Percentiles rank a stretch among this genome's conserved stretches.
Conservation (phyloP, 2,113 vertebrate genomes). For the Eudorcas thomsonii region DNA sequence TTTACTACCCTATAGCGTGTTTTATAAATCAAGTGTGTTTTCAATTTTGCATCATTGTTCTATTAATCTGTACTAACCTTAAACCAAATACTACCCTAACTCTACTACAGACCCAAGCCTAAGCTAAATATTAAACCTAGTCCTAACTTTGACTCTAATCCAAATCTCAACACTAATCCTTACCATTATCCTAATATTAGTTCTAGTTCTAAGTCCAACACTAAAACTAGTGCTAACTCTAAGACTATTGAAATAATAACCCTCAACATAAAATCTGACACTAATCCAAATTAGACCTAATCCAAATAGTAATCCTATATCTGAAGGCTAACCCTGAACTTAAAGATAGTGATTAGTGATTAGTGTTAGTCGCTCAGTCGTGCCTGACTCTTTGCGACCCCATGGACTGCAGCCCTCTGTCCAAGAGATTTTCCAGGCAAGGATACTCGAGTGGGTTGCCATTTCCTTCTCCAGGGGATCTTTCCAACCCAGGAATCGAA, state of each 20-base stretch:
- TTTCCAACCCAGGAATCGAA: too few species aligned
- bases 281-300: background rate
- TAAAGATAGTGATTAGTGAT: background rate
- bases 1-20: background rate
- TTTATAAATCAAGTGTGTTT: background rate
- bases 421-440: too few species aligned
- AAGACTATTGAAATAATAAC: background rate
- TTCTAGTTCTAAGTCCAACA: background rate
- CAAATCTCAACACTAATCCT: background rate
- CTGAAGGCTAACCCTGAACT: background rate
- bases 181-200: background rate
- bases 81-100: background rate
- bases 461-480: too few species aligned
- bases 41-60: background rate
- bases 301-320: background rate
- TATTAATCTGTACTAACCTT: background rate
- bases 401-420: too few species aligned
- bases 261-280: background rate
- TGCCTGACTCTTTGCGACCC: too few species aligned
- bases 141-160: background rate
- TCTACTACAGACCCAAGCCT: background rate
- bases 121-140: background rate
- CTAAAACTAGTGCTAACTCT: background rate
- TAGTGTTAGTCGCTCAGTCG: too few species aligned
- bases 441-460: too few species aligned